Evolutionary conservation across 2,113 vertebrate genomes (phyloP), one percentile per base, ranked within the genome.

Genomic region (Syngnathus floridae): DNA sequence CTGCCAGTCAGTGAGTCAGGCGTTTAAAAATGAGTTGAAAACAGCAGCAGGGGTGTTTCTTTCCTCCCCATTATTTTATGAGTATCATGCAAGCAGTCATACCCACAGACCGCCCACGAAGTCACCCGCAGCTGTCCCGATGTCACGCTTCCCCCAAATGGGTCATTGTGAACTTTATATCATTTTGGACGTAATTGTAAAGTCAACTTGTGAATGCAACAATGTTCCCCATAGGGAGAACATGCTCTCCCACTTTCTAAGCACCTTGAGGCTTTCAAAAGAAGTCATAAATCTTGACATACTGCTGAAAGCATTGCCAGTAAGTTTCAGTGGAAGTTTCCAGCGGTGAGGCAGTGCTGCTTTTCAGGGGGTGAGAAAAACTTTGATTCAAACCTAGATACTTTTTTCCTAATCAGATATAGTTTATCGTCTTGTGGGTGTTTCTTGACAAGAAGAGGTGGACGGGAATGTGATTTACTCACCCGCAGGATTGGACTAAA

Each of bases 191-290:
- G 46, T 56, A 62, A 60, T 73, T 36, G 54, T 14, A 1, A 56
- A 56, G 54, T 56, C 26, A 17, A 60, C 38, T 68, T 51, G 64
- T 67, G 48, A 66, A 65, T 65, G 49, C 48, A 59, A 67, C 69
- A 57, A 54, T 73, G 43, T 43, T 36, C 12, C 26, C 22, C 22
- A 9, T 56, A 26, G 54, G 54, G 61, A 54, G 62, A 72, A 61
- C 4, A 16, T 1, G 58, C 58, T 56, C 43, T 55, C 55, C 60
- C 48, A 22, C 40, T 59, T 77, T 79, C 61, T 71, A 67, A 70
- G 43, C 64, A 38, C 62, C 63, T 80, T 40, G 21, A 19, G 65
- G 63, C 66, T 45, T n/a, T 78, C 82, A 78, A 81, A 80, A 81
- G 79, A 73, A 69, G 43, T 49, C 38, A 5, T 78, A 67, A 69